Percentiles rank a stretch among this genome's conserved stretches.
Conservation (phyloP, 2,113 vertebrate genomes). For the Periophthalmodon schlosseri region DNA sequence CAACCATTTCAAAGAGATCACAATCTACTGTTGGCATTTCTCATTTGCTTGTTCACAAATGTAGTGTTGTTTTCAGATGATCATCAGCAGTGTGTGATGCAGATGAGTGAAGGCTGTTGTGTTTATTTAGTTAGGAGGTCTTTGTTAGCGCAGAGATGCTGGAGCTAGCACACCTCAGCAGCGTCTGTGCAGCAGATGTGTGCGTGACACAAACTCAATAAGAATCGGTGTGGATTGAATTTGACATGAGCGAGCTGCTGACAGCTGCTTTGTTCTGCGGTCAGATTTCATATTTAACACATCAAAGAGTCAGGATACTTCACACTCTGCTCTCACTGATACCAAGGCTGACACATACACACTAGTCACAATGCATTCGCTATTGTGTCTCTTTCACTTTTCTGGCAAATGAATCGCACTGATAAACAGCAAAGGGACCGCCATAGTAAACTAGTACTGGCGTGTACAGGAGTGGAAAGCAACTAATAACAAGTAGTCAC, state of each 20-base stretch:
- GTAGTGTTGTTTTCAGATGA: conserved; percentile 24
- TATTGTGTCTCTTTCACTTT: conserved; percentile 26
- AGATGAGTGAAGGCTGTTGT: conserved; percentile 37
- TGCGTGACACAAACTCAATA: conserved; percentile 90
- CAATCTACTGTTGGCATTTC: not conserved
- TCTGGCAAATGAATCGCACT: conserved; percentile 14
- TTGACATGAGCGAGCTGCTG: conserved; percentile 87
- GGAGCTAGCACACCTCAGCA: conserved; percentile 77
- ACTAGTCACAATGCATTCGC: conserved; percentile 42
- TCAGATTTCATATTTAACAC: conserved; percentile 93
- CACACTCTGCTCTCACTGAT: conserved; percentile 57
- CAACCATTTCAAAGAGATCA: not conserved
- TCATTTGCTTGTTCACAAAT: not conserved
- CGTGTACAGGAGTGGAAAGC: not conserved
- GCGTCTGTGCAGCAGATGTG: conserved; percentile 78
- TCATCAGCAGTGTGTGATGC: conserved; percentile 45
- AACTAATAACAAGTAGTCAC: no score
- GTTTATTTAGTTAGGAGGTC: conserved; percentile 59
- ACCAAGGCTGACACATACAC: conserved; percentile 49
- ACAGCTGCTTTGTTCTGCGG: conserved; percentile 93
- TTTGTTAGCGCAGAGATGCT: conserved; percentile 53
- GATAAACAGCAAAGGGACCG: conserved; percentile 24
- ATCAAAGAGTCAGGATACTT: conserved; percentile 87
- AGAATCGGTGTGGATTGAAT: conserved; percentile 86
- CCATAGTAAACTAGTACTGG: conserved; percentile 32